These are phyloP conservation scores for Chondrilla cf. caribensis DNA, from an alignment of 37 sponge, comb jelly and placozoan species.

Conservation along the genomic window DNA sequence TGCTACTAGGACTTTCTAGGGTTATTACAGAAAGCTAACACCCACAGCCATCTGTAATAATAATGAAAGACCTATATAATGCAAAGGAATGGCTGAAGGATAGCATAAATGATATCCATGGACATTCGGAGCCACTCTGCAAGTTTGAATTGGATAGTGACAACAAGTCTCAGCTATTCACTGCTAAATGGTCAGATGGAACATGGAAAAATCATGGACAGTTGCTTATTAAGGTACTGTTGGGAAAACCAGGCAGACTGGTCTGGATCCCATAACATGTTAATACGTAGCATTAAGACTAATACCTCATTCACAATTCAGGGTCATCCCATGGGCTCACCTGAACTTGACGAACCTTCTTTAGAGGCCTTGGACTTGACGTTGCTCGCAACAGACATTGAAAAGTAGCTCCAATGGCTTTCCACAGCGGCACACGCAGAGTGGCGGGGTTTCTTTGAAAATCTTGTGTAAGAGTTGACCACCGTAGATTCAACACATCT, in stretches of 20 bases:
- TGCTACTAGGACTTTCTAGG: background rate
- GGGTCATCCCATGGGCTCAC: background rate
- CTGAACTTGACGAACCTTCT: background rate
- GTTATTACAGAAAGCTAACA: slow-evolving; percentile 21
- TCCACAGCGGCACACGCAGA: slow-evolving; percentile 13
- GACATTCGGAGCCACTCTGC: slow-evolving; percentile 28
- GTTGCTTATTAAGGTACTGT: background rate
- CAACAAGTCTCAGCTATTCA: background rate
- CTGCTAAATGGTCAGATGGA: background rate
- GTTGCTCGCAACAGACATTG: background rate
- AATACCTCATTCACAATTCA: background rate
- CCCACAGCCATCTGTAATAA: background rate
- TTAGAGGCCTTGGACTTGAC: background rate
- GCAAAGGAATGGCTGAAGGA: slow-evolving; percentile 18
- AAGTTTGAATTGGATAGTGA: background rate
- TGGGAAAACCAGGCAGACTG: no score
- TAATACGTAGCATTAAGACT: no score
- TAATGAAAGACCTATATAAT: slow-evolving; percentile 5
- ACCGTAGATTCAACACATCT: background rate
- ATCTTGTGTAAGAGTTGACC: background rate
- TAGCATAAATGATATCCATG: slow-evolving; percentile 25
- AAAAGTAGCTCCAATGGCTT: slow-evolving; percentile 12
- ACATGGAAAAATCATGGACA: slow-evolving; percentile 20
- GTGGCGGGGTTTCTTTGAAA: slow-evolving; percentile 9
- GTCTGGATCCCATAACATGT: no score